Conservation (phyloP, 2,888 invertebrate genomes). For the Polymixis flavicincta region DNA sequence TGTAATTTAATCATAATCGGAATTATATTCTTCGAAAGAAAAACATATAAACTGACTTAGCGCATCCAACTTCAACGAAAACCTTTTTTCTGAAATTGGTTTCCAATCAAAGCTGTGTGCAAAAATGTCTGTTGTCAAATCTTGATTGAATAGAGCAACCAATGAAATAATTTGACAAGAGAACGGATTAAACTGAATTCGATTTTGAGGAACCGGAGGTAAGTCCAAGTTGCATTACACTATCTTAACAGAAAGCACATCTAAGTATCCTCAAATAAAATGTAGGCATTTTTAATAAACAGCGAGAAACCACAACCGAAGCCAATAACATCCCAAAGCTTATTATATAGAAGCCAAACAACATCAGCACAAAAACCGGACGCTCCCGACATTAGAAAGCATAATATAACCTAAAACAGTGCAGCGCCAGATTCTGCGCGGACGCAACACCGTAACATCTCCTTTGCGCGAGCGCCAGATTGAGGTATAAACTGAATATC, state of each 20-base stretch:
- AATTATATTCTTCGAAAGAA: too few relatives aligned
- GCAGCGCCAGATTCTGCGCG: constrained; percentile 67
- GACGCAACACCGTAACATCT: constrained; percentile 59
- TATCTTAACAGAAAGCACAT: neutral
- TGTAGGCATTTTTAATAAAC: neutral
- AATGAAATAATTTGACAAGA: neutral
- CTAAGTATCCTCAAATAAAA: constrained; percentile 16
- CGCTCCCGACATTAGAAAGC: constrained; percentile 55
- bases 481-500: constrained; percentile 62
- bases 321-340: constrained; percentile 18
- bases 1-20: too few relatives aligned
- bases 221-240: neutral
- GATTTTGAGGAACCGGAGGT: neutral
- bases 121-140: neutral
- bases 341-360: constrained; percentile 15
- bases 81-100: neutral
- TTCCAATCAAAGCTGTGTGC: neutral
- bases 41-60: too few relatives aligned
- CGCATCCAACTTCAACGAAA: neutral
- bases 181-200: neutral
- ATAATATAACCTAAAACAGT: constrained; percentile 66
- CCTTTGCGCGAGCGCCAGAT: constrained; percentile 62
- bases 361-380: constrained; percentile 28
- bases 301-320: constrained; percentile 16
- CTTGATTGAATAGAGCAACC: neutral